Evolutionary conservation across 2,113 vertebrate genomes (phyloP).

Genomic region (Climacteris rufus): DNA sequence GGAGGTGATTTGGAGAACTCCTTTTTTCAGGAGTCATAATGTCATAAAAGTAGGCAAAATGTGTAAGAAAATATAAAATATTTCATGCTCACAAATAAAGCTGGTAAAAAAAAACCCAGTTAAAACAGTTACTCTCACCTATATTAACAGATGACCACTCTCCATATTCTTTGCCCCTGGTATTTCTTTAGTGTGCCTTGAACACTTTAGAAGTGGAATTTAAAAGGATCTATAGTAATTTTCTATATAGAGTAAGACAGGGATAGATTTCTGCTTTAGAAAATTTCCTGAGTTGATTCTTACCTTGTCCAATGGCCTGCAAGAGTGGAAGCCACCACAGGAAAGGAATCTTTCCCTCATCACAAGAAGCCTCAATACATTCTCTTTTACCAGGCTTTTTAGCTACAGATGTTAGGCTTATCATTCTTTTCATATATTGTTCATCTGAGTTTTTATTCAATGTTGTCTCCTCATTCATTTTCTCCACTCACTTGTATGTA

Average conservation of each 20-base stretch:
- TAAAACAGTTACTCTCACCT: background rate
- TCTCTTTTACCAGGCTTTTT: background rate
- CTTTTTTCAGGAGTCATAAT: background rate
- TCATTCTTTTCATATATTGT: background rate
- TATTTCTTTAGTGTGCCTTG: background rate
- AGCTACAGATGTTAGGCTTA: background rate
- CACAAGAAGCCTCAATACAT: background rate
- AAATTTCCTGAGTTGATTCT: background rate
- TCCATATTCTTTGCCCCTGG: fast-evolving
- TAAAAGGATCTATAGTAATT: background rate
- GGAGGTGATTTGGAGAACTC: background rate
- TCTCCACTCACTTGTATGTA: background rate
- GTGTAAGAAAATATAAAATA: background rate
- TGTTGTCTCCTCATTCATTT: background rate
- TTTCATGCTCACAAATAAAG: background rate
- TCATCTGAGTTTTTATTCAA: background rate
- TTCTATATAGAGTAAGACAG: background rate
- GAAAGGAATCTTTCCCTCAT: background rate
- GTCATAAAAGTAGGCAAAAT: background rate
- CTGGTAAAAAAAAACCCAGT: background rate
- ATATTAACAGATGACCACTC: background rate
- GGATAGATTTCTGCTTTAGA: background rate
- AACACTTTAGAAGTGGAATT: background rate
- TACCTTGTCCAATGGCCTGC: background rate
- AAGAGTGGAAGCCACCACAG: background rate